Conservation (phyloP, 2,888 invertebrate genomes). For the Seira sanloemensis region DNA sequence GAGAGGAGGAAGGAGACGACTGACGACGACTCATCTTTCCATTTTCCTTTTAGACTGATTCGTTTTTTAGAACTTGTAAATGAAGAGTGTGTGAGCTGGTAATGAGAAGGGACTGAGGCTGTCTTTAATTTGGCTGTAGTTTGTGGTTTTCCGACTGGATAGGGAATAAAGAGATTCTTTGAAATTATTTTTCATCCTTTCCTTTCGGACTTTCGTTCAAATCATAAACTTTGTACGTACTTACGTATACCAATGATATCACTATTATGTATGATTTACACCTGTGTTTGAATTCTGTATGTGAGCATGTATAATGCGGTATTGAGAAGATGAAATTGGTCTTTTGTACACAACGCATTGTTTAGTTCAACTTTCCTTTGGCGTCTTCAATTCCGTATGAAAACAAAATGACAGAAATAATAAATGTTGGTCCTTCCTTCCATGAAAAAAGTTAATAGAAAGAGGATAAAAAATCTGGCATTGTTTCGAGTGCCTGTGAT, state of each 20-base stretch:
- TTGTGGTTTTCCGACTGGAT: constrained; percentile 54
- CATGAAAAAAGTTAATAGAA: neutral
- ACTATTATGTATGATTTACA: neutral
- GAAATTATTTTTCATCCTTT: constrained; percentile 26
- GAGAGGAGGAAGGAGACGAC: constrained; percentile 22
- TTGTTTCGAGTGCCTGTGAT: constrained; percentile 55
- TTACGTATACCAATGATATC: no score
- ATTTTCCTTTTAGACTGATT: constrained; percentile 44
- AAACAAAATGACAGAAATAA: constrained; percentile 35
- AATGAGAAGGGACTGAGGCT: constrained; percentile 56
- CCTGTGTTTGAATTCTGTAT: neutral
- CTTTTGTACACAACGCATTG: neutral
- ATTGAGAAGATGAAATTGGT: neutral
- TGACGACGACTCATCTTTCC: constrained; percentile 58
- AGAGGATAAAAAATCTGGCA: constrained; percentile 23
- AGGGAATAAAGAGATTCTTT: constrained; percentile 7
- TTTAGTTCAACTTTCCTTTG: neutral
- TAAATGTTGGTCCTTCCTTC: neutral
- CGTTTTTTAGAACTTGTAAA: constrained; percentile 53
- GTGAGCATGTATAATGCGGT: neutral
- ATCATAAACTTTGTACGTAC: no score
- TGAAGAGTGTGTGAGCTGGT: constrained; percentile 60
- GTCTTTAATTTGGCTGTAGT: constrained; percentile 54
- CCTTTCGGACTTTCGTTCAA: constrained; percentile 32
- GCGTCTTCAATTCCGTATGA: neutral